Conservation (phyloP, 1,140 invertebrate genomes). For the Achatina immaculata region DNA sequence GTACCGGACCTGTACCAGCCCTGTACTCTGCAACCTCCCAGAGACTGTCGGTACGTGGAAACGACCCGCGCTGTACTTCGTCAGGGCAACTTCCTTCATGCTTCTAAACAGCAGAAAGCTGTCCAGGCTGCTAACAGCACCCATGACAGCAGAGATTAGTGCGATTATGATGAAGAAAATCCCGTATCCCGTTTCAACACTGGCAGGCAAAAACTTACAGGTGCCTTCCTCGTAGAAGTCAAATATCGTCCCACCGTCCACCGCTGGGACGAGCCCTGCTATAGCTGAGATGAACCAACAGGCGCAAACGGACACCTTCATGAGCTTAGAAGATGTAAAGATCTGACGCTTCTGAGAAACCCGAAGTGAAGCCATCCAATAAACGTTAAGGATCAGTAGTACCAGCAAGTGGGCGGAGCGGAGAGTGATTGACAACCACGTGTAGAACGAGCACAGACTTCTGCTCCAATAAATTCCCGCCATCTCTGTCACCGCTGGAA, state of each 20-base stretch:
- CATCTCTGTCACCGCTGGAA: constrained; percentile 43
- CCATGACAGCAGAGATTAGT: constrained; percentile 38
- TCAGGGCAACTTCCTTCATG: constrained; percentile 48
- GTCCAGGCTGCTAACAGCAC: constrained; percentile 48
- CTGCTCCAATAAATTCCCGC: constrained; percentile 34
- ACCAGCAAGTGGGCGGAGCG: constrained; percentile 46
- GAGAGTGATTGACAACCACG: constrained; percentile 48
- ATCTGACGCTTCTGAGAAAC: constrained; percentile 45
- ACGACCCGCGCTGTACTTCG: constrained; percentile 50
- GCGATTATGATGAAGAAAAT: constrained; percentile 51
- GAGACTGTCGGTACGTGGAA: constrained; percentile 39
- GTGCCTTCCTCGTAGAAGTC: constrained; percentile 20
- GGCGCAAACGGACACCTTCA: constrained; percentile 45
- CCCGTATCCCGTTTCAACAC: constrained; percentile 44
- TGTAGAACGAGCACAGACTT: constrained; percentile 49
- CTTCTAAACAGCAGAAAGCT: constrained; percentile 46
- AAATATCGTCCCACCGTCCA: constrained; percentile 31
- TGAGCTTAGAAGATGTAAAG: constrained; percentile 48
- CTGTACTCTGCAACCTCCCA: constrained; percentile 32
- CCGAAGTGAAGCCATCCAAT: constrained; percentile 53
- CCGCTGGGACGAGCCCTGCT: constrained; percentile 47
- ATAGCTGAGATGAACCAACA: constrained; percentile 51
- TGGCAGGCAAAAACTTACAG: constrained; percentile 50
- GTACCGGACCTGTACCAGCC: constrained; percentile 43
- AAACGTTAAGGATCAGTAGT: constrained; percentile 47